Evolutionary conservation across 35 echinoderm and acorn worm species (phyloP), one percentile per base, ranked within the genome.

Genomic region (Ophioderma brevispina): DNA sequence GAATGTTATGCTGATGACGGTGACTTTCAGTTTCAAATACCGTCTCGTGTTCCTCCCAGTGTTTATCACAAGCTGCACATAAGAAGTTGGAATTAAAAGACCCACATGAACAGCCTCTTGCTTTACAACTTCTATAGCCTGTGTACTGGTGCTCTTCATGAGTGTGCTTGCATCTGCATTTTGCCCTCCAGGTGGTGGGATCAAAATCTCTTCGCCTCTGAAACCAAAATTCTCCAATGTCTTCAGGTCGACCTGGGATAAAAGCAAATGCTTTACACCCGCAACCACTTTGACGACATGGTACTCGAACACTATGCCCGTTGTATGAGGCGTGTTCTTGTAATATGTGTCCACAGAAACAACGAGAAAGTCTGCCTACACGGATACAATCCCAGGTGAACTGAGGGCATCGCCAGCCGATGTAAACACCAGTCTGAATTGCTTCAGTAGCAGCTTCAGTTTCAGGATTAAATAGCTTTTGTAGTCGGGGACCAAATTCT

Each of bases 181-280:
- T 99, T 87, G 97, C 97, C 36, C 97, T 76, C 97, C 97, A 99
- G 11, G 93, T 91, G 0, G 93, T 78, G 41, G 93, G 97, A 59
- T 99, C 97, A 95, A 99, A 99, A 88, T 99, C 84, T 40, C 97
- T 82, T 37, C 97, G 82, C 36, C 94, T 89, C 84, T 99, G 97
- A 37, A 95, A 94, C 97, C 97, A 99, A 75, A 99, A 99, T 79
- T 99, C 97, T 55, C 97, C 97, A 35, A 99, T 95, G 38, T 99
- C 97, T 38, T 99, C 97, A 14, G 94, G 94, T 42, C 97, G 80
- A 25, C 97, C 97, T 41, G 97, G 97, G 34, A 99, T 95, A 80
- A 99, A 99, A 13, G 94, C 90, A 88, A 91, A 99, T 25, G 97
- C 97, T 88, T 86, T 87, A 56, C 97, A 99, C 5, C 28, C 77